These are phyloP conservation scores for Omphaloscelis lunosa DNA, from an alignment of 2,888 invertebrate genomes.

Conservation along the genomic window DNA sequence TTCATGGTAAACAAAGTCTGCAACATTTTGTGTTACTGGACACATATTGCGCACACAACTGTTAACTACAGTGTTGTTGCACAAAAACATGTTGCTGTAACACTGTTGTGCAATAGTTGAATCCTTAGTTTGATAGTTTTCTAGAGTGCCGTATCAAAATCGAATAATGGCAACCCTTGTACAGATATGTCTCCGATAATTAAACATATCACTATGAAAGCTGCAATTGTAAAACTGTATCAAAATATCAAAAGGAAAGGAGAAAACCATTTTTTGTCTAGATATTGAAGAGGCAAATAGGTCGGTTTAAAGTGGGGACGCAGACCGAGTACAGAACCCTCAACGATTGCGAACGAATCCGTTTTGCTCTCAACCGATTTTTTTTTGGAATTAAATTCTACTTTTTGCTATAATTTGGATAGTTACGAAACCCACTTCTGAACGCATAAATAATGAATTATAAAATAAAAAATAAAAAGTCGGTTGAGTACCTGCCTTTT, in stretches of 20 bases:
- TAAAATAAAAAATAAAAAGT: background rate
- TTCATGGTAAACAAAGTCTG: background rate
- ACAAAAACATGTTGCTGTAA: background rate
- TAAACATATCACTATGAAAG: background rate
- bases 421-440: background rate
- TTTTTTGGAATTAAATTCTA: slow-evolving; percentile 15
- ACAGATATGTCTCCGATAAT: background rate
- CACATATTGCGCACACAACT: background rate
- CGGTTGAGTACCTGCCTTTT: too few species aligned
- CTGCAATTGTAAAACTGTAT: slow-evolving; percentile 5
- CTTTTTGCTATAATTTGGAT: background rate
- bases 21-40: background rate
- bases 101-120: background rate
- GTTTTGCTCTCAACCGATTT: slow-evolving; percentile 29
- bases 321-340: slow-evolving; percentile 26
- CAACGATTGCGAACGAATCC: slow-evolving; percentile 30
- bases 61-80: background rate
- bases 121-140: background rate
- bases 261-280: slow-evolving; percentile 19
- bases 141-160: background rate
- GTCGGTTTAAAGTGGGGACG: slow-evolving; percentile 36
- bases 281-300: slow-evolving; percentile 34
- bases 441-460: too few species aligned
- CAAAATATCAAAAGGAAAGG: slow-evolving; percentile 28
- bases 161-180: background rate